Evolutionary conservation across 2,888 invertebrate species (phyloP), one percentile per base, ranked within the genome.

Genomic region (Escarpia spicata): DNA sequence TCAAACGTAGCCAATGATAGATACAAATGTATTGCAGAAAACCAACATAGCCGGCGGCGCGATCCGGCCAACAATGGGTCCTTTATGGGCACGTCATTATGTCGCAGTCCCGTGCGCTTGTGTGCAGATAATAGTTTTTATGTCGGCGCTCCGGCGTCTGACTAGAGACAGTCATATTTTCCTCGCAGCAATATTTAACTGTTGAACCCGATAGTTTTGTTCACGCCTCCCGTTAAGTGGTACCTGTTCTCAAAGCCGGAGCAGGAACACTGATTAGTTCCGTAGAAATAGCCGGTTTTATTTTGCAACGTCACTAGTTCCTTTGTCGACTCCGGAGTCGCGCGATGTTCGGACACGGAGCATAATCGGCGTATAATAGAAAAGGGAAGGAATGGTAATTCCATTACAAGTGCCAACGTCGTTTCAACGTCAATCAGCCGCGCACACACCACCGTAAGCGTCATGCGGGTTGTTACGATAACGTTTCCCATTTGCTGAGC

Each of bases 1-100:
- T 75, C 75, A 75, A 75, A 75, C 75, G 75, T 75, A 75, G 75
- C 75, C 75, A 75, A 75, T 75, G 75, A 75, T 75, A 75, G 75
- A 75, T 75, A 75, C 75, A 75, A 75, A 75, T 75, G 75, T 75
- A 75, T 75, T 75, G 75, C 26, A 15, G 75, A 75, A 75, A 75
- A 75, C 75, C 75, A 75, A 75, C 75, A 75, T 4, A 26, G 75
- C 75, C 75, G 75, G 26, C 75, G 75, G 75, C 75, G 75, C 26
- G 19, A 26, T 75, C 75, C 4, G 75, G n/a, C 75, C 75, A 75
- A 75, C 75, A 75, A 75, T 75, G 75, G 26, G 75, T 26, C 75
- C 75, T 75, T 75, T 75, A 75, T 19, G 26, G 6, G 75, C 75
- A n/a, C 15, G 75, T 75, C 75, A 75, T 75, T 75, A 75, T 75